Conservation (phyloP, 2,113 vertebrate genomes). For the Pterocles burchelli region DNA sequence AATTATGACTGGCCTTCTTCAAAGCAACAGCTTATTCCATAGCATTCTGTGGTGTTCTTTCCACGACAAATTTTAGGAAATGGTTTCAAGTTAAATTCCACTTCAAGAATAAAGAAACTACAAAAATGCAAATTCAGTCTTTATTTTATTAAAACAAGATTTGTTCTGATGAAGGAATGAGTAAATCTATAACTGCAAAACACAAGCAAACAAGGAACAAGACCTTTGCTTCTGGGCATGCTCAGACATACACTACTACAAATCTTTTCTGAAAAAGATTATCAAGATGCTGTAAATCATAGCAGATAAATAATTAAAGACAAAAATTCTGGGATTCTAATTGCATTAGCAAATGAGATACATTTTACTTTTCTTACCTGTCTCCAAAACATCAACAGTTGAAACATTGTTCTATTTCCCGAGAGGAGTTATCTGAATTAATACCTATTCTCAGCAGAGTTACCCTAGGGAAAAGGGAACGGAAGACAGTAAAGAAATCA, state of each 20-base stretch:
- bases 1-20: not conserved
- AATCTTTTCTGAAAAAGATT: not conserved
- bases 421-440: not conserved
- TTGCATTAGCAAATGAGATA: not conserved
- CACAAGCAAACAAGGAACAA: slow-evolving; percentile 16
- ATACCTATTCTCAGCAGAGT: not conserved
- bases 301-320: not conserved
- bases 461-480: not conserved
- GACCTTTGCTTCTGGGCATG: slow-evolving; percentile 29
- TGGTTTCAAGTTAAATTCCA: not conserved
- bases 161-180: slow-evolving; percentile 35
- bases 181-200: not conserved
- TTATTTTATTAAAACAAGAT: slow-evolving; percentile 56
- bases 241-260: not conserved
- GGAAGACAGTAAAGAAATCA: not conserved
- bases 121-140: not conserved
- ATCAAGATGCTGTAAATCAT: not conserved
- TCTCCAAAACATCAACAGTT: not conserved
- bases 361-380: not conserved
- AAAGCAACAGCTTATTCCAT: not conserved
- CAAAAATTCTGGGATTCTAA: not conserved
- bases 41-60: not conserved
- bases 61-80: not conserved
- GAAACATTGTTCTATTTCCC: not conserved
- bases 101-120: slow-evolving; percentile 17